Base-by-base conservation (phyloP, 2,113 vertebrate species). In the Crocuta crocuta region DNA sequence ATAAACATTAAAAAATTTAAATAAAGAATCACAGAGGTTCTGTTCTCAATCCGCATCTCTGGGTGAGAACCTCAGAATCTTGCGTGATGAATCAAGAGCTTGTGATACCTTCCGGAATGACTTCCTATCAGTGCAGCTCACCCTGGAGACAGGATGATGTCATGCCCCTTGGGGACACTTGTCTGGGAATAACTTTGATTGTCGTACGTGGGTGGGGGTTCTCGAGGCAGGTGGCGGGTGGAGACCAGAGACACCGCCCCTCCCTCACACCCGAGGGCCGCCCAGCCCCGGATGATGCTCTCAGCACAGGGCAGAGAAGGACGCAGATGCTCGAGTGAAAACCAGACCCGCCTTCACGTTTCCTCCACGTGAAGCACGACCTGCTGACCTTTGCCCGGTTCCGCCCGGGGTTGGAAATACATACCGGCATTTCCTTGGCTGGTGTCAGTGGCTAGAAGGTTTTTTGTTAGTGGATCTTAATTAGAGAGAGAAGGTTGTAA, bases 301-400 rank as follows among this genome's bases (percentile, higher is more conserved):
- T 39, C 33, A 91, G 17, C 17, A 5, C 28, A 45, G 0, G 24
- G n/a, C 26, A 1, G 16, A 91, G 76, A 66, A 91, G 19, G 45
- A 70, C 23, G 45, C 11, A 91, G 24, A 35, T n/a, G 19, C 10
- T 31, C 19, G 39, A 10, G 2, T 23, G 33, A 39, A 39, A 53
- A 23, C 1, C 0, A 65, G 39, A 39, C 39, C 39, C 39, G 39
- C 13, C 61, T 39, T 31, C 11, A 1, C 8, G 1, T 17, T n/a
- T 17, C 10, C 23, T n/a, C 58, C 39, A 28, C 8, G 4, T 19
- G 10, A 8, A 48, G 13, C 11, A 12, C 1, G 8, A 8, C 0
- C 1, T 26, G 23, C 58, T 35, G 58, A 35, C 4, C 26, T 45
- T 33, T 7, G 55, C 21, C 31, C 9, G 4, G 24, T 26, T n/a